Conservation (phyloP, 2,113 vertebrate genomes). For the Holacanthus passer region DNA sequence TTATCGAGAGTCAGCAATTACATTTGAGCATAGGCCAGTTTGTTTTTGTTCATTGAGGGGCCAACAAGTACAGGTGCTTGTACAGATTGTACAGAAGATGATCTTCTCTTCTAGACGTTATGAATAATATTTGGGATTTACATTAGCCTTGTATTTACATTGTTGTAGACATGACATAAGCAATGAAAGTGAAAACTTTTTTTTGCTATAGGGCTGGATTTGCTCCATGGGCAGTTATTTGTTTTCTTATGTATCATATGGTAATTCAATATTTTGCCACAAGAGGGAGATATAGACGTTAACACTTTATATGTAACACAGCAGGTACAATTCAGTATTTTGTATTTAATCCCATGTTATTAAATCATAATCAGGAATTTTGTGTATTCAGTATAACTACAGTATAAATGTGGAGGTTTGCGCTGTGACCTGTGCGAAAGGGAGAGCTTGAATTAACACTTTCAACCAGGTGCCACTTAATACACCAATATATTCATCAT, state of each 20-base stretch:
- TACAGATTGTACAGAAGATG: no score
- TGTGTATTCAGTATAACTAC: background rate
- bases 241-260: no score
- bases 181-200: background rate
- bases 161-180: no score
- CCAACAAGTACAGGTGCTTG: no score
- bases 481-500: background rate
- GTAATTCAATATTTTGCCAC: constrained; percentile 26
- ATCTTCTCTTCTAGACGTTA: no score
- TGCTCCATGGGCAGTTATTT: no score
- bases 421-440: background rate
- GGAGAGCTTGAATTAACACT: background rate
- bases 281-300: constrained; percentile 21
- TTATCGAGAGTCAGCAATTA: no score
- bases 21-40: no score
- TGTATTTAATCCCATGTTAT: background rate
- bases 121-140: no score
- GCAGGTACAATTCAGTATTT: background rate
- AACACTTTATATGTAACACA: background rate
- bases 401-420: background rate
- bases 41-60: no score
- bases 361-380: background rate
- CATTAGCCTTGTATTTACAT: no score
- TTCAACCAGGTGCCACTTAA: background rate
- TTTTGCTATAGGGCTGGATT: background rate